Conservation (phyloP, 2,113 vertebrate genomes). For the Phyllopteryx taeniolatus region DNA sequence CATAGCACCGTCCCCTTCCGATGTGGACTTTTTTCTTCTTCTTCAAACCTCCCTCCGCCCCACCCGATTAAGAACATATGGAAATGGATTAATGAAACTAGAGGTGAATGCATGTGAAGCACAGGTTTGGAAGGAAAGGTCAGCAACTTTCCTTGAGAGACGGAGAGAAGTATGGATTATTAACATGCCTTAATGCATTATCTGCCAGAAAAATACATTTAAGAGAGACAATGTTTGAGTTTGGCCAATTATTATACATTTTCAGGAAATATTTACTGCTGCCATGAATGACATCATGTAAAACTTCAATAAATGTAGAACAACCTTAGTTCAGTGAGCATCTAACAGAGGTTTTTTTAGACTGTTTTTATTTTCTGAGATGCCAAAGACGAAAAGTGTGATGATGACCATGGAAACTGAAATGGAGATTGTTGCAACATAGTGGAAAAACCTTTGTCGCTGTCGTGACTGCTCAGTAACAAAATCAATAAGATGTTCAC, state of each 20-base stretch:
- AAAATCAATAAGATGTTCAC: no score
- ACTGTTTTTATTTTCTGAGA: no score
- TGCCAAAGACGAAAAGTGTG: no score
- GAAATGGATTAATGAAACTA: conserved; percentile 36
- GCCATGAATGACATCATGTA: neutral
- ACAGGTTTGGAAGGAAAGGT: conserved; percentile 27
- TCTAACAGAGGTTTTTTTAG: no score
- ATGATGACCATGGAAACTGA: no score
- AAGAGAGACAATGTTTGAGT: neutral
- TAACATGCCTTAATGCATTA: neutral
- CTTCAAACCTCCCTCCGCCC: conserved; percentile 29
- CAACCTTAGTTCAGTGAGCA: neutral
- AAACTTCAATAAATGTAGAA: neutral
- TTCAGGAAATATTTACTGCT: neutral
- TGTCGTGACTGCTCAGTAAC: no score
- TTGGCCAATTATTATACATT: neutral
- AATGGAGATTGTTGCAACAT: no score
- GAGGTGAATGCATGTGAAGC: conserved; percentile 42
- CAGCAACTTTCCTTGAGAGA: conserved; percentile 24
- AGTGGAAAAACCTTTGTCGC: no score
- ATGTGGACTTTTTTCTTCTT: neutral
- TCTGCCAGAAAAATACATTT: neutral
- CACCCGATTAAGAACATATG: conserved; percentile 68
- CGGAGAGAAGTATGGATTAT: conserved; percentile 11
- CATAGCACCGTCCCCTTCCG: conserved; percentile 12